Evolutionary conservation across 2,113 vertebrate species (phyloP).

Genomic region (Gymnocephalus cernua): DNA sequence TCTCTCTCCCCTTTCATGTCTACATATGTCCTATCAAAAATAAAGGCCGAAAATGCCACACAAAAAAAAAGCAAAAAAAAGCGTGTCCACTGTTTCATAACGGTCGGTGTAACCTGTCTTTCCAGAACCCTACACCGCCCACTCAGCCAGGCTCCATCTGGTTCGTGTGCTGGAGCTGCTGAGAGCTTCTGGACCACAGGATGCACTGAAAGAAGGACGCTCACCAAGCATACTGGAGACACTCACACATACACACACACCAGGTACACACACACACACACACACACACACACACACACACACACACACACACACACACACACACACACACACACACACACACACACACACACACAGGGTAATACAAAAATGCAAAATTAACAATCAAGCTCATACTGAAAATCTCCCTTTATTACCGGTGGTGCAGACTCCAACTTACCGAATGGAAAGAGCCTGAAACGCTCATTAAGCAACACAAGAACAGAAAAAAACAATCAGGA

Average conservation of each 20-base stretch:
- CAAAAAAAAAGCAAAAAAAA: background rate
- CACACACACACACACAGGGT: background rate
- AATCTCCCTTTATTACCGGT: background rate
- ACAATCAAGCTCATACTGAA: background rate
- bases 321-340: too few species aligned
- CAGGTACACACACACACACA: slow-evolving; percentile 64
- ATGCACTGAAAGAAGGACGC: slow-evolving; percentile 83
- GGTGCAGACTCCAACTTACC: slow-evolving; percentile 58
- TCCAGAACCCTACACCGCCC: slow-evolving; percentile 85
- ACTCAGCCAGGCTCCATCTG: slow-evolving; percentile 82
- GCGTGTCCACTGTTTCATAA: slow-evolving; percentile 18
- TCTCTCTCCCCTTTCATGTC: too few species aligned
- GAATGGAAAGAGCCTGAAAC: slow-evolving; percentile 81
- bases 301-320: background rate
- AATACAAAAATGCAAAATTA: background rate
- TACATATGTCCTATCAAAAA: too few species aligned
- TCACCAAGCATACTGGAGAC: slow-evolving; percentile 83
- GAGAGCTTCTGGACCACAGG: slow-evolving; percentile 79
- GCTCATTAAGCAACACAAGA: slow-evolving; percentile 79
- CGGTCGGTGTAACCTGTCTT: slow-evolving; percentile 8
- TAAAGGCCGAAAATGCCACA: too few species aligned
- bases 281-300: slow-evolving; percentile 20
- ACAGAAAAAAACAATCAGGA: slow-evolving; percentile 77
- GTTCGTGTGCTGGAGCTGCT: slow-evolving; percentile 84
- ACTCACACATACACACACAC: slow-evolving; percentile 77